Conservation (phyloP, 2,888 invertebrate species). For the Ophion costatus region DNA sequence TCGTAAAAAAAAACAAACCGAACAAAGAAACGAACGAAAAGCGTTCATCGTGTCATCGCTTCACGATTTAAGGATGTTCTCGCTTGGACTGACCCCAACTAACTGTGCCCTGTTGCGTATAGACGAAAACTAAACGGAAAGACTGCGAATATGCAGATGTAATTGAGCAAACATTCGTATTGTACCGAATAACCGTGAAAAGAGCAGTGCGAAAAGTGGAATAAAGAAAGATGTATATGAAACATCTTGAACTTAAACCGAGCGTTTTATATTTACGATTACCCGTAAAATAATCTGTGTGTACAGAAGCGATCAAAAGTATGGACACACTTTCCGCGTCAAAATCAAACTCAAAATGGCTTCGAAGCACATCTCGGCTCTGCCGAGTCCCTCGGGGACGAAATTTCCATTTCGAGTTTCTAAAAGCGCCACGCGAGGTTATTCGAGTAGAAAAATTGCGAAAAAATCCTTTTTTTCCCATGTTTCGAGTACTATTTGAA, state of each 20-base stretch:
- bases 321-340: neutral
- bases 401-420: neutral
- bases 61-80: conserved; percentile 23
- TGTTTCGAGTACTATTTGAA: neutral
- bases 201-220: conserved; percentile 26
- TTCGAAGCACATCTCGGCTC: neutral
- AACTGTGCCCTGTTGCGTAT: conserved; percentile 34
- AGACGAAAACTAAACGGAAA: conserved; percentile 32
- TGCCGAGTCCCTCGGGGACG: neutral
- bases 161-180: conserved; percentile 28
- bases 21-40: conserved; percentile 24
- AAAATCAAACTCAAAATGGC: too few species aligned
- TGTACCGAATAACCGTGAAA: conserved; percentile 25
- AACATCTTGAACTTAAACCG: neutral
- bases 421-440: neutral
- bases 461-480: neutral
- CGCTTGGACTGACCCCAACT: conserved; percentile 46
- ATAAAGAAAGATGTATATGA: conserved; percentile 48
- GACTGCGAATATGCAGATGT: conserved; percentile 40
- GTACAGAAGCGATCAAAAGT: neutral
- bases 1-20: conserved; percentile 16
- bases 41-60: neutral
- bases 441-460: neutral
- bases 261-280: neutral
- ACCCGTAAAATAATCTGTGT: neutral